Evolutionary conservation across 2,797 vertebrate species (phyloP), one percentile per base, ranked within the genome.

Genomic region (Bradypus variegatus): DNA sequence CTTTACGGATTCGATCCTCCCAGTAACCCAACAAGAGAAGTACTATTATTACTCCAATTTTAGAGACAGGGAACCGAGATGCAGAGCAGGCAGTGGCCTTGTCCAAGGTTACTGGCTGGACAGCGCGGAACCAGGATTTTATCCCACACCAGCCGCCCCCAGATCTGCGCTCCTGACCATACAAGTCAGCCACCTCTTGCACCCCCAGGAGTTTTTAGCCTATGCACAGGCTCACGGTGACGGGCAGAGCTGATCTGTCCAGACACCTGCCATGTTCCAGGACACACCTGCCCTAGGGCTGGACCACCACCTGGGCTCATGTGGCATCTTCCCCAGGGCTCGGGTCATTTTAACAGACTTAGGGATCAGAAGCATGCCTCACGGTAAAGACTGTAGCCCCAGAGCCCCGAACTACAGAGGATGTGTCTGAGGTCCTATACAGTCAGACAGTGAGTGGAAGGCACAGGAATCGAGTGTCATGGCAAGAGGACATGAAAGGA

Each of bases 171-270:
- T 65, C 25, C 83, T 70, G 48, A 38, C 50, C 29, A 5, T 19
- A 3, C 2, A 1, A 1, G 3, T 29, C 6, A 33, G 38, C 33
- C 2, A 15, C 65, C 67, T 55, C 36, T 21, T 38, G 25, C 3
- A 41, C 38, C 21, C 31, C 0, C 15, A 19, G 69, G 70, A 1
- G 2, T 27, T 65, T 65, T 18, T 12, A 14, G 2, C 1, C 41
- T 0, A 27, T 8, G 29, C n/a, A 41, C 12, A 16, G 29, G 53
- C 65, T 14, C 10, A 12, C 11, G 4, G 75, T 0, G 2, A 1
- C 1, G 6, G 75, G n/a, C n/a, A 23, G n/a, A 29, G 21, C 91
- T 38, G 38, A 38, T 14, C 75, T 73, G 58, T 4, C 60, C 7
- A 12, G 79, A 67, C 9, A 31, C 77, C 60, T 31, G 31, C 45